phyloP scores from a whole-genome alignment of 1,140 invertebrate genomes.

The Penaeus japonicus region DNA sequence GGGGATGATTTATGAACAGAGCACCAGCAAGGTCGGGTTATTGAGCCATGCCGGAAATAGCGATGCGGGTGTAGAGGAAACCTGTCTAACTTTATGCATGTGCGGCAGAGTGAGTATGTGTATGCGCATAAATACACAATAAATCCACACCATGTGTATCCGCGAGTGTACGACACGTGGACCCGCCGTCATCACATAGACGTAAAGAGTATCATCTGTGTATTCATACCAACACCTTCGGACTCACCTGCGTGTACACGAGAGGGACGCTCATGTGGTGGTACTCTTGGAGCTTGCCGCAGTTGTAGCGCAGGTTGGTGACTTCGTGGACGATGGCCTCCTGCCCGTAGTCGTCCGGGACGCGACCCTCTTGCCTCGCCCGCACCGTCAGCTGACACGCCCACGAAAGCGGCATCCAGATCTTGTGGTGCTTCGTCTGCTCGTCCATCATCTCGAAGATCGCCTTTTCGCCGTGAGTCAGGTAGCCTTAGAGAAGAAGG shows the following conservation, averaged over 20 bases:
- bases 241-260: slow-evolving; percentile 86
- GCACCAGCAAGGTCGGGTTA: too few relatives aligned
- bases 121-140: not conserved
- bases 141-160: not conserved
- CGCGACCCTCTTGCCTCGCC: slow-evolving; percentile 84
- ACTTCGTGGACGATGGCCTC: slow-evolving; percentile 90
- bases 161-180: too few relatives aligned
- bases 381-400: slow-evolving; percentile 86
- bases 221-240: too few relatives aligned
- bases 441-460: slow-evolving; percentile 81
- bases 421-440: slow-evolving; percentile 87
- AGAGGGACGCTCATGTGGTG: slow-evolving; percentile 92
- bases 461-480: slow-evolving; percentile 85
- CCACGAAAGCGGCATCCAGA: slow-evolving; percentile 92
- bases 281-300: slow-evolving; percentile 76
- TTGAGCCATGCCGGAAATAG: too few relatives aligned
- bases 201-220: too few relatives aligned
- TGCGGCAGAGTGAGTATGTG: too few relatives aligned
- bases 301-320: slow-evolving; percentile 85
- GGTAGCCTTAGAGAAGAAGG: slow-evolving; percentile 69
- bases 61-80: too few relatives aligned
- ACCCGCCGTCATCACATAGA: too few relatives aligned
- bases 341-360: slow-evolving; percentile 90
- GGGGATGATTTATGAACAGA: too few relatives aligned
- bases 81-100: too few relatives aligned